Conservation (phyloP, 2,888 invertebrate genomes). For the Camponotus fellah region DNA sequence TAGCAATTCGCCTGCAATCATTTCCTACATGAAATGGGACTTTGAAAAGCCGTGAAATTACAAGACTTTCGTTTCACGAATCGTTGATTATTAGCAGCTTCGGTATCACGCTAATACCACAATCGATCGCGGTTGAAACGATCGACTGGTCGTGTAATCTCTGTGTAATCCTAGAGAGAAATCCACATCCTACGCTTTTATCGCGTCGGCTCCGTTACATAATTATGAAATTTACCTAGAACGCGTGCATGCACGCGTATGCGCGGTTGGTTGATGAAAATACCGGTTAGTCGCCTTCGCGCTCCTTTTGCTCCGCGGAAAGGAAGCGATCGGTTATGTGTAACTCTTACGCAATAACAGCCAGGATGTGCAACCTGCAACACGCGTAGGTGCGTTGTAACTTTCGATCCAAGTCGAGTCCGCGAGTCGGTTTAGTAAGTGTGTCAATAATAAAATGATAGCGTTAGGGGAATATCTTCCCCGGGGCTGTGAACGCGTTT, state of each 20-base stretch:
- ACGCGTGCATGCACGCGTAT: not conserved
- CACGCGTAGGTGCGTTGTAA: slow-evolving; percentile 43
- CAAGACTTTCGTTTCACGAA: slow-evolving; percentile 34
- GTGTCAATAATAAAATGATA: slow-evolving; percentile 76
- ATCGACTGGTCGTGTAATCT: slow-evolving; percentile 50
- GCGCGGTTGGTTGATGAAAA: slow-evolving; percentile 12
- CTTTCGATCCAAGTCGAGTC: slow-evolving; percentile 60
- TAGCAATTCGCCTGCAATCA: not conserved
- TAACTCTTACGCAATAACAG: slow-evolving; percentile 56
- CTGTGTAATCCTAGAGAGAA: slow-evolving; percentile 38
- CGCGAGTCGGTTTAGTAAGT: slow-evolving; percentile 65
- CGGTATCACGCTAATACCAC: slow-evolving; percentile 13
- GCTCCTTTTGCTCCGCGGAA: slow-evolving; percentile 41
- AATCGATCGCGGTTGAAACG: slow-evolving; percentile 52
- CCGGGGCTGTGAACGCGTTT: slow-evolving; percentile 2
- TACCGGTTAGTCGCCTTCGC: slow-evolving; percentile 39
- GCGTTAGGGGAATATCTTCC: slow-evolving; percentile 34
- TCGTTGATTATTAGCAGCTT: slow-evolving; percentile 25
- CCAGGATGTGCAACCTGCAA: slow-evolving; percentile 50
- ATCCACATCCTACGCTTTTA: slow-evolving; percentile 47
- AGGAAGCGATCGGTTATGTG: slow-evolving; percentile 44
- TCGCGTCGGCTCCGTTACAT: slow-evolving; percentile 35
- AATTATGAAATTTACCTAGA: slow-evolving; percentile 56
- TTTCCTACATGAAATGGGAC: slow-evolving; percentile 14
- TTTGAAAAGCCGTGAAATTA: slow-evolving; percentile 15